A percentile compares a stretch with the other conserved stretches of the same genome.
Conservation (phyloP, 1,140 invertebrate species). For the Macrobrachium nipponense region DNA sequence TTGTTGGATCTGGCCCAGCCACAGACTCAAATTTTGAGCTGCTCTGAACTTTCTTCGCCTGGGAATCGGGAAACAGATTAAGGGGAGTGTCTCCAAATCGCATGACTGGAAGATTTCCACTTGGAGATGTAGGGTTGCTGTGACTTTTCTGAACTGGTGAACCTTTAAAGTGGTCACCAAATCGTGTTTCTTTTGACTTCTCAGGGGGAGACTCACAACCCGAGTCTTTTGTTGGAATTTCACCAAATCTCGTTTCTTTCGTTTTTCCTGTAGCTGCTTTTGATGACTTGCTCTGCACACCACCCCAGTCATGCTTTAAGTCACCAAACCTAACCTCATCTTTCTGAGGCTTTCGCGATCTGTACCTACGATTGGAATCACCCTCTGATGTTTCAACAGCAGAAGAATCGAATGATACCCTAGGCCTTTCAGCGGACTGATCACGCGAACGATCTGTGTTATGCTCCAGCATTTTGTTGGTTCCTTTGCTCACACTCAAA, state of each 20-base stretch:
- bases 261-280: slow-evolving; percentile 45
- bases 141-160: slow-evolving; percentile 5
- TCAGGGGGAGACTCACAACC: background rate
- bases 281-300: slow-evolving; percentile 49
- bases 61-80: slow-evolving; percentile 48
- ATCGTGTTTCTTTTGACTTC: slow-evolving; percentile 17
- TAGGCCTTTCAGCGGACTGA: slow-evolving; percentile 41
- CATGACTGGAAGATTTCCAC: slow-evolving; percentile 43
- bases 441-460: slow-evolving; percentile 15
- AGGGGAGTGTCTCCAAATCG: slow-evolving; percentile 61
- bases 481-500: slow-evolving; percentile 20
- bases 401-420: slow-evolving; percentile 52
- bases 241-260: slow-evolving; percentile 62
- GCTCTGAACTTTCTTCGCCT: slow-evolving; percentile 25
- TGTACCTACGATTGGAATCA: slow-evolving; percentile 21
- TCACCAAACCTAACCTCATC: slow-evolving; percentile 63
- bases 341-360: slow-evolving; percentile 38
- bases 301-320: slow-evolving; percentile 63
- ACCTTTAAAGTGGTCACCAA: slow-evolving; percentile 1
- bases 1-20: slow-evolving; percentile 61
- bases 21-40: slow-evolving; percentile 63
- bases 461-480: slow-evolving; percentile 60
- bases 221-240: slow-evolving; percentile 50
- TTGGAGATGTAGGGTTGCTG: background rate
- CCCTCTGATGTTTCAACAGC: slow-evolving; percentile 36